Percentiles rank a stretch among this genome's conserved stretches.
Conservation (phyloP, 2,797 vertebrate species). For the Channa striata region DNA sequence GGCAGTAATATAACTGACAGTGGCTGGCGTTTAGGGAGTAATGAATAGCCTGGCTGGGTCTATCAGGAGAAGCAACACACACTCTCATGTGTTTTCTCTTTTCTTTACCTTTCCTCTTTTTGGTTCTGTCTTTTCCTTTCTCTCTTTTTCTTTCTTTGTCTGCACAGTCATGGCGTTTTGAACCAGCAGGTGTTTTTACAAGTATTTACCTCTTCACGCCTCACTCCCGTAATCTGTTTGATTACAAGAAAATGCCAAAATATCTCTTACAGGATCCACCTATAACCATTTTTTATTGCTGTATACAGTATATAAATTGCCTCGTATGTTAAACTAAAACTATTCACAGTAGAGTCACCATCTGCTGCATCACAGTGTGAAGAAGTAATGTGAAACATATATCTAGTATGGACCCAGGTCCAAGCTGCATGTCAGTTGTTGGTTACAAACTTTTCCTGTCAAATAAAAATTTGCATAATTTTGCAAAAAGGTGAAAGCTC, state of each 20-base stretch:
- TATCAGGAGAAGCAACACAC: conserved; percentile 68
- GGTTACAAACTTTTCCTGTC: neutral
- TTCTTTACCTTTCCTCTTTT: conserved; percentile 3
- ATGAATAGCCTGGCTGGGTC: conserved; percentile 77
- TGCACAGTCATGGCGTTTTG: conserved; percentile 42
- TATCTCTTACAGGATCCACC: no score
- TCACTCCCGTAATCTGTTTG: no score
- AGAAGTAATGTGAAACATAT: neutral
- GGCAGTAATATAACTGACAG: conserved; percentile 81
- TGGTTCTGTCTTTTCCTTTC: conserved; percentile 16
- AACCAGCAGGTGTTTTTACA: conserved; percentile 26
- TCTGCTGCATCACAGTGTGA: neutral
- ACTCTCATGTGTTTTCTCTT: conserved; percentile 41
- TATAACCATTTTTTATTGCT: neutral
- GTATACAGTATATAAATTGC: neutral
- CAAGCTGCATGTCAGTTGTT: no score
- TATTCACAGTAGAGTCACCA: neutral
- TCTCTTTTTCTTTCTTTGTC: conserved; percentile 24
- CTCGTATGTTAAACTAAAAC: no score
- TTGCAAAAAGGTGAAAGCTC: neutral
- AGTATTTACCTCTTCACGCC: neutral
- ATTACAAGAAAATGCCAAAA: no score
- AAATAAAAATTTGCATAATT: neutral
- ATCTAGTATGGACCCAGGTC: no score
- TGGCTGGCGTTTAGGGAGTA: conserved; percentile 71